Base-by-base conservation (phyloP, 2,797 vertebrate species). In the Emydoidea blandingii region DNA sequence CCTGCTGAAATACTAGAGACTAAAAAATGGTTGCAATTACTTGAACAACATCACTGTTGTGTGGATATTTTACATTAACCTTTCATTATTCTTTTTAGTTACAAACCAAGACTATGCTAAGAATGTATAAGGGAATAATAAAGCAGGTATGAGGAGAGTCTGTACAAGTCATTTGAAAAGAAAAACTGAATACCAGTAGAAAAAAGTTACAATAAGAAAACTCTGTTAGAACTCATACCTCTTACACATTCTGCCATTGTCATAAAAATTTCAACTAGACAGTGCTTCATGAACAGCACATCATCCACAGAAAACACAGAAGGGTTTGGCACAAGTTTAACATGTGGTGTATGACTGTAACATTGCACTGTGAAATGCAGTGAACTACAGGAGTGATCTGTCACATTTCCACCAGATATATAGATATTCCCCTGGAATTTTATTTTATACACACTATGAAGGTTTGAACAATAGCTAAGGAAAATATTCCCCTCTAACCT, bases 1-100 rank as follows among this genome's bases (percentile, higher is more conserved):
- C 56, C 31, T 91, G 56, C 14, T 79, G 84, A 96, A 97, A 98
- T 95, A 85, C 85, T 52, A 92, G 23, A 6, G 34, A 72, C 83
- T 90, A 56, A 96, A 94, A 97, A 97, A 96, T 12, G 3, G 23
- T n/a, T 74, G 37, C 84, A 97, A 95, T 91, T 94, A 97, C 85
- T 85, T 85, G 81, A 95, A 80, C 74, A 90, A 84, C 85, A 96
- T 97, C n/a, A 50, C 49, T 90, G 81, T 19, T 92, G 47, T 85
- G 79, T 87, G 62, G 49, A 92, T 50, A 52, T 74, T 95, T 87
- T 16, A 78, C n/a, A 87, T 88, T 81, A 90, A 85, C 83, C 41
- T 59, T 14, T 8, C 76, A 92, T 89, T 95, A 87, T 68, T 87
- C 90, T 78, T 89, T 68, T 91, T 29, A n/a, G 41, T 80, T 95